Evolutionary conservation across 2,797 vertebrate genomes (phyloP), one percentile per base, ranked within the genome.

Genomic region (Netta rufina): DNA sequence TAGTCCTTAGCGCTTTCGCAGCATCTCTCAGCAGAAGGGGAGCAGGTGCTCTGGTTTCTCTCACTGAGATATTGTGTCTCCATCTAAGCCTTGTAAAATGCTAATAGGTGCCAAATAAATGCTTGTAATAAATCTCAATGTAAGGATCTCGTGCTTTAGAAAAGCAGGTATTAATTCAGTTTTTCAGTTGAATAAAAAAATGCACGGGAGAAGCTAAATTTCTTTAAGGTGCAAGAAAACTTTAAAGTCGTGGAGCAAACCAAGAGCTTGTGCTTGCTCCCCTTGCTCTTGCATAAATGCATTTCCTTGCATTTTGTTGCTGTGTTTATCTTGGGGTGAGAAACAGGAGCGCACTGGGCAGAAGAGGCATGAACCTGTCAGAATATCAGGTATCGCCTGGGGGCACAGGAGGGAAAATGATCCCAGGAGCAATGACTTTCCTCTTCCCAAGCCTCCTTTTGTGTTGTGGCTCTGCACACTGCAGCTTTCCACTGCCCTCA

Each of bases 401-500:
- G 49, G 73, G 6, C 32, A 36, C 21, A 67, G 58, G 73, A 56
- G 15, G 60, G 39, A 57, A 17, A 84, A 32, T 0, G 2, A 15
- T 21, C 33, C 19, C 1, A 1, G 17, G 33, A 84, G 33, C 32
- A 49, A 11, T 10, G 33, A 32, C 47, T 47, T 88, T 72, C 60
- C 17, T 22, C 9, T 82, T 87, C 32, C 47, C 1, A 0, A 65
- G 9, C 9, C 33, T 62, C 22, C 36, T n/a, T 65, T 71, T 61
- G 30, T 39, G 20, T 30, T 56, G 45, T 47, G 60, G 36, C n/a
- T 81, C 13, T 0, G 0, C 30, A 14, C 11, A 0, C 45, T 33
- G 65, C 53, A 60, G 73, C 90, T 33, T 43, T 15, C 13, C 47
- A 8, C 11, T 9, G 19, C 57, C 0, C 0, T 43, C 64, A 12